Evolutionary conservation across 2,888 invertebrate species (phyloP), one percentile per base, ranked within the genome.

Genomic region (Metalampra italica): DNA sequence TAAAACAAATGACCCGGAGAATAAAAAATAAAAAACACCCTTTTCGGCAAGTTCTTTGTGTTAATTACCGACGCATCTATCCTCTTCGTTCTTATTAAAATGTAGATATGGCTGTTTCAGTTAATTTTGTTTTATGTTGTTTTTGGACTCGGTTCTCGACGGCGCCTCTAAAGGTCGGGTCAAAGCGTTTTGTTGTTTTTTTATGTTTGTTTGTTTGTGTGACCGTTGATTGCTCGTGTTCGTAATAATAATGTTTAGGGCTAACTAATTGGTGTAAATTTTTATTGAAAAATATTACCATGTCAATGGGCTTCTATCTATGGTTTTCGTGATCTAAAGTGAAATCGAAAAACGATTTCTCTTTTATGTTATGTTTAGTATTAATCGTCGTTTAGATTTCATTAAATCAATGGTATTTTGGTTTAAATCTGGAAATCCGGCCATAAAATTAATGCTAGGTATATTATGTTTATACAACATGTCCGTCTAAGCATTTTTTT

Each of bases 1-100:
- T 73, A 78, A 79, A 80, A 81, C 80, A 80, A 82, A 82, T 80
- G 81, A 71, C 64, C 69, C 61, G 62, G 65, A 62, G 68, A 72
- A 71, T 75, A 70, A 64, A 66, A 66, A 70, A 69, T 66, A 63
- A 66, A 72, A 76, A 76, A 72, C 68, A 64, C 58, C 67, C 78
- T 78, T 86, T 86, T 87, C 87, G 87, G 87, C 85, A 71, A 80
- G 73, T 71, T 72, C 79, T 82, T 86, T 83, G 83, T 76, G 82
- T 80, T 88, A 85, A 88, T 87, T 87, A 84, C 75, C 57, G 59
- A 51, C 52, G 29, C 47, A 39, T 45, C 54, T 51, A 29, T 60
- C 68, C 54, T 62, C 62, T 55, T 70, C 60, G 14, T 45, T 49
- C 32, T 45, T 50, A 29, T 40, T 14, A 8, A 34, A 45, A 51